Percentiles rank a stretch among this genome's conserved stretches.
phyloP scores from a whole-genome alignment of 2,797 vertebrate species.

The Dryobates pubescens region DNA sequence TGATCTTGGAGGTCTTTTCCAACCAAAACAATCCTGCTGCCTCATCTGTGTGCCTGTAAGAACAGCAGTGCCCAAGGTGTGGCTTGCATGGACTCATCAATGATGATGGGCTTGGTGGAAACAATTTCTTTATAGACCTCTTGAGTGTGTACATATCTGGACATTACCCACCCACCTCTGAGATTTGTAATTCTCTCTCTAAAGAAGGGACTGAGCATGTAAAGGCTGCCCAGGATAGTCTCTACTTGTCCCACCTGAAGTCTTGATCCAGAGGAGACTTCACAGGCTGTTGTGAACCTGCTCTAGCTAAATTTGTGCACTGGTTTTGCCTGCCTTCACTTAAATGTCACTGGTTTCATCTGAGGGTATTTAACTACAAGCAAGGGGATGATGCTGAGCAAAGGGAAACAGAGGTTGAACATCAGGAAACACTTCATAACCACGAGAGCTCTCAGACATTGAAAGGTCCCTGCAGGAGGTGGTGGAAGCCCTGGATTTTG shows the following conservation, averaged over 20 bases:
- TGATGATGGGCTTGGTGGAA: neutral
- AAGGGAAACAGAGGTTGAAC: neutral
- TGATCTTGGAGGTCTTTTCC: neutral
- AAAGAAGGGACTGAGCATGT: neutral
- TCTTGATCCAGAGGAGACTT: neutral
- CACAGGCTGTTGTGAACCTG: accelerated
- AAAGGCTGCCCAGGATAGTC: neutral
- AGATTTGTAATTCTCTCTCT: neutral
- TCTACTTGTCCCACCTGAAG: neutral
- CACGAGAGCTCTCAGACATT: neutral
- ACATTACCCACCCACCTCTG: neutral
- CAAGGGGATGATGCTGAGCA: neutral
- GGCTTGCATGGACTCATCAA: neutral
- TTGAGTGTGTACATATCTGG: neutral
- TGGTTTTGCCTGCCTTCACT: neutral
- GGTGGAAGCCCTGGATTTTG: constrained; percentile 32
- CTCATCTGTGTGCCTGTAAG: neutral
- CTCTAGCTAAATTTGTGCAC: neutral
- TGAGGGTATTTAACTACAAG: neutral
- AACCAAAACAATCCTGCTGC: neutral
- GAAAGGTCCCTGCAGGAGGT: neutral
- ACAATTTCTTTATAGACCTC: neutral
- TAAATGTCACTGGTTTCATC: neutral
- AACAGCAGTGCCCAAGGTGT: neutral
- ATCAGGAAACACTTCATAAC: constrained; percentile 11